These are phyloP conservation scores for Odobenus rosmarus DNA, from an alignment of 2,113 vertebrate species.

Conservation along the genomic window DNA sequence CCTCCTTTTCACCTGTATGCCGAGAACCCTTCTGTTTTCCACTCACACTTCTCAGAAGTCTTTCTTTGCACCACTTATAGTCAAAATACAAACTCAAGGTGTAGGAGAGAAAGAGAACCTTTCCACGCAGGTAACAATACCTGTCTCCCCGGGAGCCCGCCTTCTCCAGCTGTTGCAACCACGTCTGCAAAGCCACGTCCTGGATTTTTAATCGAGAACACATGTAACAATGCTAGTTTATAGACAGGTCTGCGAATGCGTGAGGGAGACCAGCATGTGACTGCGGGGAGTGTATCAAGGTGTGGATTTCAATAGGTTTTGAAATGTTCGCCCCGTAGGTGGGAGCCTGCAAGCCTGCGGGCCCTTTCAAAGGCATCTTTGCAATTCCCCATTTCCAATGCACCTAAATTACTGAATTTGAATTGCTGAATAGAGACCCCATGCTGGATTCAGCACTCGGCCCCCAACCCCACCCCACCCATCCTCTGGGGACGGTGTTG, in stretches of 20 bases:
- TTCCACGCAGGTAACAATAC: neutral
- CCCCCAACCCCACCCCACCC: neutral
- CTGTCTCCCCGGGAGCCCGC: neutral
- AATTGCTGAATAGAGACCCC: constrained; percentile 30
- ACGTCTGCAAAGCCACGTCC: neutral
- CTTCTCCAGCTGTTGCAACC: neutral
- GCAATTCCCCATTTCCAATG: constrained; percentile 12
- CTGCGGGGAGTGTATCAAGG: neutral
- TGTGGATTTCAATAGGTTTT: constrained; percentile 48
- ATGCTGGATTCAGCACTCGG: neutral
- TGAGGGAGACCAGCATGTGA: neutral
- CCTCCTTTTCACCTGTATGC: constrained; percentile 51
- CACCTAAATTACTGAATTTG: constrained; percentile 18
- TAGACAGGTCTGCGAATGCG: neutral
- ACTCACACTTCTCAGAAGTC: neutral
- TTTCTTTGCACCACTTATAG: neutral
- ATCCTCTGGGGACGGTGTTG: neutral
- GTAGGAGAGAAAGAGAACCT: neutral
- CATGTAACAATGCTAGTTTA: neutral
- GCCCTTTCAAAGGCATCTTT: constrained; percentile 28
- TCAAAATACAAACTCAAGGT: constrained; percentile 13
- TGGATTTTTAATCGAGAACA: neutral
- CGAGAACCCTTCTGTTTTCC: neutral
- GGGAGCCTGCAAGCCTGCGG: neutral
- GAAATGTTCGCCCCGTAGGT: neutral